Evolutionary conservation across 2,888 invertebrate genomes (phyloP).

Genomic region (Hirtodrosophila histrioides): DNA sequence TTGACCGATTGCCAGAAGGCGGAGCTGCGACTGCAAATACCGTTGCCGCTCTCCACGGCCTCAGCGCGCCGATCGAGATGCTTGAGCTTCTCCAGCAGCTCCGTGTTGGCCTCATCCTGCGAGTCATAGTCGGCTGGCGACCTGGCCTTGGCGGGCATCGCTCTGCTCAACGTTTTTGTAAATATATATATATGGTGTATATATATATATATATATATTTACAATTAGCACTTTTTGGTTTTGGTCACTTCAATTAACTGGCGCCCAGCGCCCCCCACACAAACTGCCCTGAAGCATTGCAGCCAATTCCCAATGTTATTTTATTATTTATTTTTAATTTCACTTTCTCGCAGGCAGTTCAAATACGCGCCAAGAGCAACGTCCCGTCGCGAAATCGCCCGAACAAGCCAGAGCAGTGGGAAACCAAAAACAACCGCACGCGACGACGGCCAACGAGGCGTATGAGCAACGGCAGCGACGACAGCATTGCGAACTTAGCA

Average conservation of each 20-base stretch:
- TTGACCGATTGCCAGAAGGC: slow-evolving; percentile 85
- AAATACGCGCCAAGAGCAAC: slow-evolving; percentile 50
- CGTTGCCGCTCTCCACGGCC: slow-evolving; percentile 69
- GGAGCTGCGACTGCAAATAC: slow-evolving; percentile 83
- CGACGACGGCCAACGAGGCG: slow-evolving; percentile 77
- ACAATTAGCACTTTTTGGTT: slow-evolving; percentile 17
- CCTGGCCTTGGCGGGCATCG: slow-evolving; percentile 48
- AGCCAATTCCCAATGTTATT: slow-evolving; percentile 1
- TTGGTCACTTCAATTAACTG: slow-evolving; percentile 30
- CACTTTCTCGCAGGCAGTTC: slow-evolving; percentile 13
- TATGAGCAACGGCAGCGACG: slow-evolving; percentile 63
- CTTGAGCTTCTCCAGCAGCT: slow-evolving; percentile 83
- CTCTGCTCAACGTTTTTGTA: slow-evolving; percentile 8
- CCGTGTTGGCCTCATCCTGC: slow-evolving; percentile 83
- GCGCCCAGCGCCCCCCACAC: slow-evolving; percentile 36
- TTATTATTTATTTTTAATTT: slow-evolving; percentile 3
- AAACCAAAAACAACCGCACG: slow-evolving; percentile 61
- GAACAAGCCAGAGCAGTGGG: slow-evolving; percentile 13
- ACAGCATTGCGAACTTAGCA: slow-evolving; percentile 17
- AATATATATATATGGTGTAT: background rate
- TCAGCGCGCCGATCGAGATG: slow-evolving; percentile 83
- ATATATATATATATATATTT: slow-evolving; percentile 1
- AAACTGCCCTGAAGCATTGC: slow-evolving; percentile 30
- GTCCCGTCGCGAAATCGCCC: slow-evolving; percentile 21
- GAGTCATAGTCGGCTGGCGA: slow-evolving; percentile 78